phyloP scores from a whole-genome alignment of 2,113 vertebrate species.

The Lynx canadensis region DNA sequence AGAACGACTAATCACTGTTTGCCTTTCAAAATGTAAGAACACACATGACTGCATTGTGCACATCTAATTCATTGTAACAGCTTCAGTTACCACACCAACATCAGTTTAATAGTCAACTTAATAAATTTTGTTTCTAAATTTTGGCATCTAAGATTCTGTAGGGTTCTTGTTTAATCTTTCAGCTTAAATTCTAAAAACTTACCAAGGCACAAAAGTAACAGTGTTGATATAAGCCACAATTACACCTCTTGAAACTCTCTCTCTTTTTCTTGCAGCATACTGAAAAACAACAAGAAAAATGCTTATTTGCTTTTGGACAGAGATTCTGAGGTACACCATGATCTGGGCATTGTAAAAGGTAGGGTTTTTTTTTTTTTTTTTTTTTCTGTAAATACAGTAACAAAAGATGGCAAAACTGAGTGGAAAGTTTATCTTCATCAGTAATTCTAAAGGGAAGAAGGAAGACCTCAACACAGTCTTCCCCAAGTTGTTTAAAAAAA shows the following conservation, averaged over 20 bases:
- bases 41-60: neutral
- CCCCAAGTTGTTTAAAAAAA: neutral
- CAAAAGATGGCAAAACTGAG: neutral
- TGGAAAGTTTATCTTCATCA: neutral
- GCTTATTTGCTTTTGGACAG: conserved; percentile 51
- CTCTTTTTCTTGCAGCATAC: conserved; percentile 89
- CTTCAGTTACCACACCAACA: neutral
- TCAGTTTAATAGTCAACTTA: neutral
- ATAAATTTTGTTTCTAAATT: conserved; percentile 41
- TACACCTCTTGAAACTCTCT: conserved; percentile 89
- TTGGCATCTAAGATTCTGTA: neutral
- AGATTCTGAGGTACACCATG: conserved; percentile 29
- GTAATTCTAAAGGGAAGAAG: neutral
- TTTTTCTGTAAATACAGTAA: neutral
- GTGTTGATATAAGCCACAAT: conserved; percentile 85
- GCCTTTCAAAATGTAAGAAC: conserved; percentile 9
- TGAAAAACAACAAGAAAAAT: conserved; percentile 75
- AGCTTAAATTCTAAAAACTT: conserved; percentile 77
- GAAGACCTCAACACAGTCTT: neutral
- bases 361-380: neutral
- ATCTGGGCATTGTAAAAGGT: neutral
- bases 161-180: neutral
- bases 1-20: neutral
- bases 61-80: neutral
- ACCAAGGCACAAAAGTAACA: conserved; percentile 88